Base-by-base conservation (phyloP, 2,113 vertebrate genomes). In the Raja brachyura region DNA sequence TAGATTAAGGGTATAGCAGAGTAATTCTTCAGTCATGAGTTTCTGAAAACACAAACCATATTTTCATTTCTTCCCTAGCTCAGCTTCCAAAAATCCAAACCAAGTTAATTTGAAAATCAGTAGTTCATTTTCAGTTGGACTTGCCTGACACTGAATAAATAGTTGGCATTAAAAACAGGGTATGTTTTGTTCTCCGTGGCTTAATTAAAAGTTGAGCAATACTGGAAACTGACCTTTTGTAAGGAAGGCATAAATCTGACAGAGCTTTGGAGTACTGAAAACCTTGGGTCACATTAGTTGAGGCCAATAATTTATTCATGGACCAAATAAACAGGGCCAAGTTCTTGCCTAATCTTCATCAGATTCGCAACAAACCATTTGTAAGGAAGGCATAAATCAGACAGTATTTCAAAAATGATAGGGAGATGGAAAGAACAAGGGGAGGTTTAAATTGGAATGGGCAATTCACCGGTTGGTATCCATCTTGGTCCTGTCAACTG, bases 191-290 rank as follows among this genome's bases (percentile, higher is more conserved):
- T 14, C 54, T 14, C 54, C 28, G 22, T 86, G 59, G 11, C 25
- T 61, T 61, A 16, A 39, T 25, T 48, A 90, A 73, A 90, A 25
- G 88, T 90, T 90, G 88, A 70, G 88, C 63, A 90, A 90, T 20
- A 18, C 2, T 70, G 63, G 88, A 61, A 48, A 48, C 39, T 48
- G 39, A 48, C 39, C 39, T 48, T 48, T 0, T 48, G 39, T 48
- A 48, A 48, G 39, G 39, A 48, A 1, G 39, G 3, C 39, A 48
- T 48, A 48, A 48, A 48, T 48, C 39, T 1, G 39, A 48, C 39
- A 48, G n/a, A n/a, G 39, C 39, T 48, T 48, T 48, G 39, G 39
- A 90, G 70, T 9, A 18, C 2, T 70, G 63, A 63, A 61, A 86
- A 86, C 28, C 56, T 3, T n/a, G 59, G 56, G 59, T n/a, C 81